Conservation (phyloP, 2,113 vertebrate genomes). For the Zosterops borbonicus region DNA sequence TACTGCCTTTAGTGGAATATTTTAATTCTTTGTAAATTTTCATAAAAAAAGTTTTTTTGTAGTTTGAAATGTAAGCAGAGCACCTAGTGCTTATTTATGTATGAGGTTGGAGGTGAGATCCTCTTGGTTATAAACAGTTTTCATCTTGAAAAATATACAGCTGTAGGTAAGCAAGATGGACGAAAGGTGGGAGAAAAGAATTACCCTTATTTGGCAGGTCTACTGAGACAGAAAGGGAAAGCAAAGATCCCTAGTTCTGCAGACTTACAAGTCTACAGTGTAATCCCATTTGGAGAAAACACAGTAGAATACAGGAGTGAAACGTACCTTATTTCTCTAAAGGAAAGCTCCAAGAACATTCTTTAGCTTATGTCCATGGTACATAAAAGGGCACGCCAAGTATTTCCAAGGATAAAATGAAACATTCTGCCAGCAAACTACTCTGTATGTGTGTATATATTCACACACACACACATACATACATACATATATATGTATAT, state of each 20-base stretch:
- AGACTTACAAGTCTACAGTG: background rate
- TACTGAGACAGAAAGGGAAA: background rate
- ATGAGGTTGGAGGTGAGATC: background rate
- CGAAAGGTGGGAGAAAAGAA: background rate
- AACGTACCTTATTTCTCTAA: background rate
- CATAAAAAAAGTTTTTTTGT: rapidly evolving
- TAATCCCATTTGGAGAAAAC: background rate
- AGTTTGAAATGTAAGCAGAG: background rate
- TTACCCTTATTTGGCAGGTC: background rate
- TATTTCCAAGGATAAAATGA: background rate
- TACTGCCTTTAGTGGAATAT: background rate
- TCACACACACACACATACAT: background rate
- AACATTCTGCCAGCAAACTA: background rate
- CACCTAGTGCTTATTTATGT: background rate
- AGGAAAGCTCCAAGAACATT: background rate
- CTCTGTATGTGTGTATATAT: background rate
- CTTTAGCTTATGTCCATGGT: background rate
- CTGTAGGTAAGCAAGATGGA: background rate
- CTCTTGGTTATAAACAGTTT: background rate
- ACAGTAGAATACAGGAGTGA: background rate
- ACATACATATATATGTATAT: background rate
- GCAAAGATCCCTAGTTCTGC: background rate
- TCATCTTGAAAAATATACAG: background rate
- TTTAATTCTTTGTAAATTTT: background rate
- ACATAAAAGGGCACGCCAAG: background rate